These are phyloP conservation scores for Falcunculus frontatus DNA, from an alignment of 2,113 vertebrate species.

Conservation along the genomic window DNA sequence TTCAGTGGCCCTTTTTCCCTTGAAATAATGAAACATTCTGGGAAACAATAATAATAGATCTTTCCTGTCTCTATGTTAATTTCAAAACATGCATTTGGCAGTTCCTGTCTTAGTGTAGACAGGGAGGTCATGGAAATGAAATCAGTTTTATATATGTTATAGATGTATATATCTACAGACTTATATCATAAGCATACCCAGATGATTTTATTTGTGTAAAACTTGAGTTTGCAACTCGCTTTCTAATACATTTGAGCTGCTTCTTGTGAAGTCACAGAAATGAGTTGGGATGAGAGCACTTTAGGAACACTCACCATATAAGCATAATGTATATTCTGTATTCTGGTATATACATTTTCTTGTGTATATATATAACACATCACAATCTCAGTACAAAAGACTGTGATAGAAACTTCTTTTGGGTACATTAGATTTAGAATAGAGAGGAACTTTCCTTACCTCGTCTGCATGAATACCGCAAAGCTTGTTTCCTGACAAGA, in stretches of 20 bases:
- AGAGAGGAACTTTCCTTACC: slow-evolving; percentile 71
- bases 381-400: neutral
- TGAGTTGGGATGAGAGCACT: accelerated
- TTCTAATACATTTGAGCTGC: neutral
- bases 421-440: neutral
- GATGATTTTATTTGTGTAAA: neutral
- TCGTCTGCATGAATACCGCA: slow-evolving; percentile 95
- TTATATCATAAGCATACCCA: neutral
- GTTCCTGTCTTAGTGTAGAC: neutral
- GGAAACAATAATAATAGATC: neutral
- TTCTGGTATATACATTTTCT: neutral
- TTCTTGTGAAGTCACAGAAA: neutral
- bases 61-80: neutral
- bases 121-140: neutral
- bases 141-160: neutral
- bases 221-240: neutral
- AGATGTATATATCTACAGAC: neutral
- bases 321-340: neutral
- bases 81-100: neutral
- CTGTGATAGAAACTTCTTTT: neutral
- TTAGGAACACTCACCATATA: neutral
- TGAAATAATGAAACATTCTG: neutral
- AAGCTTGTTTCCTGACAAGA: slow-evolving; percentile 92
- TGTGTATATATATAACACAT: neutral
- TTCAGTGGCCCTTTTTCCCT: neutral